These are phyloP conservation scores for Idaea dimidiata DNA, from an alignment of 2,888 invertebrate genomes.

Conservation along the genomic window DNA sequence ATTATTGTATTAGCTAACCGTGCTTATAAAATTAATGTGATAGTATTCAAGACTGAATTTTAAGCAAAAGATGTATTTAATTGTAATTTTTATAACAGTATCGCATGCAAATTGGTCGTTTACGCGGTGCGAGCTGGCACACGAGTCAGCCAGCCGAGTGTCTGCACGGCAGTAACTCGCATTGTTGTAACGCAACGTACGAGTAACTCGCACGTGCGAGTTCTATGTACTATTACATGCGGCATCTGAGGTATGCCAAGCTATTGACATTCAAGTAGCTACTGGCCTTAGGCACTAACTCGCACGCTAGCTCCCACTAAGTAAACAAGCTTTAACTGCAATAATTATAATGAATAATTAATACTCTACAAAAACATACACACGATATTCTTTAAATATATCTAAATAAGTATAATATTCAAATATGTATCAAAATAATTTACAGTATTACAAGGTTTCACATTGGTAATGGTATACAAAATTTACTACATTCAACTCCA, in stretches of 20 bases:
- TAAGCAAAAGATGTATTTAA: not conserved
- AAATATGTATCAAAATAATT: not conserved
- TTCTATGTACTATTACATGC: too few relatives aligned
- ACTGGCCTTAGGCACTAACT: too few relatives aligned
- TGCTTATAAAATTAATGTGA: not conserved
- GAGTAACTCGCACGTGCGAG: too few relatives aligned
- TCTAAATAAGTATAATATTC: not conserved
- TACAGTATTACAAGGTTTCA: not conserved
- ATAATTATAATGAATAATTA: not conserved
- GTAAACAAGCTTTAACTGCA: conserved; percentile 27
- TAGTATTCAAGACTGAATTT: not conserved
- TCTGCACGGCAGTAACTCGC: too few relatives aligned
- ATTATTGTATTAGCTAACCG: not conserved
- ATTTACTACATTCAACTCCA: conserved; percentile 29
- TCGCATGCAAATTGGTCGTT: not conserved
- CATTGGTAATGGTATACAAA: not conserved
- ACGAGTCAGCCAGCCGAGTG: too few relatives aligned
- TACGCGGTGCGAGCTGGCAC: too few relatives aligned
- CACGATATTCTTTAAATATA: not conserved
- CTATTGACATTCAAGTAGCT: too few relatives aligned
- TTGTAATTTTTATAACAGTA: not conserved
- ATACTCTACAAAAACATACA: not conserved
- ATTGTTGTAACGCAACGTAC: too few relatives aligned
- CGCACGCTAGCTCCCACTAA: too few relatives aligned
- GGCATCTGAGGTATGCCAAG: too few relatives aligned